Conservation (phyloP, 2,113 vertebrate species). For the Cebidichthys violaceus region DNA sequence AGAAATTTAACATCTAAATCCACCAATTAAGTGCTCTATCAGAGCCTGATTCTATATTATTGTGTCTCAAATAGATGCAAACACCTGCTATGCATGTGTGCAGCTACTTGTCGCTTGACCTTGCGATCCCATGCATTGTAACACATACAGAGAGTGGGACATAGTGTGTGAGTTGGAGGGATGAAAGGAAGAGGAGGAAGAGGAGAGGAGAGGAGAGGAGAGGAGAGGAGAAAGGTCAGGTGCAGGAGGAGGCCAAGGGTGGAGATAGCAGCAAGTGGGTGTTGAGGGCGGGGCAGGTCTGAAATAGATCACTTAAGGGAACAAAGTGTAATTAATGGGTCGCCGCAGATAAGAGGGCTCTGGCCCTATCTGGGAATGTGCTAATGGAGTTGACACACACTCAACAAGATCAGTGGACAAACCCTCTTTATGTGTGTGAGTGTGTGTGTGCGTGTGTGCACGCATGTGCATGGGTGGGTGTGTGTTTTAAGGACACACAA, state of each 20-base stretch:
- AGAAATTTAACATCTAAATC: conserved; percentile 9
- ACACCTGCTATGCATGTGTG: conserved; percentile 56
- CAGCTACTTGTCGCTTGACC: conserved; percentile 73
- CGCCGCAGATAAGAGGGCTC: conserved; percentile 84
- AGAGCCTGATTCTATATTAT: conserved; percentile 14
- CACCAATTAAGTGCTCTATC: background rate
- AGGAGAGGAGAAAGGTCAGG: conserved; percentile 68
- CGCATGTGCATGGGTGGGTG: background rate
- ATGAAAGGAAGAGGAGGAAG: conserved; percentile 25
- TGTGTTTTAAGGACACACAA: conserved; percentile 45
- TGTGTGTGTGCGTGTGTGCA: conserved; percentile 26
- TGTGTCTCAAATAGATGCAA: conserved; percentile 18
- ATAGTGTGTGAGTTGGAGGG: conserved; percentile 2
- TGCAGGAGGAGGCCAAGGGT: conserved; percentile 74
- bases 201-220: conserved; percentile 33
- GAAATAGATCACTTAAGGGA: conserved; percentile 90
- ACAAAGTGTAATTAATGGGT: conserved; percentile 91
- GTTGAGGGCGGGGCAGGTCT: conserved; percentile 80
- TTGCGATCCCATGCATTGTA: conserved; percentile 60
- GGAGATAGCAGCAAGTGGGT: conserved; percentile 81
- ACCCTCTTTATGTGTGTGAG: conserved; percentile 57
- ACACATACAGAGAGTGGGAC: conserved; percentile 25
- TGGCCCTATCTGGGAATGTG: conserved; percentile 87
- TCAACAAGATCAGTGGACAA: conserved; percentile 79
- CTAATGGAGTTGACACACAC: conserved; percentile 87